phyloP scores from a whole-genome alignment of 1,140 invertebrate genomes.

The Platyscapa corneri region DNA sequence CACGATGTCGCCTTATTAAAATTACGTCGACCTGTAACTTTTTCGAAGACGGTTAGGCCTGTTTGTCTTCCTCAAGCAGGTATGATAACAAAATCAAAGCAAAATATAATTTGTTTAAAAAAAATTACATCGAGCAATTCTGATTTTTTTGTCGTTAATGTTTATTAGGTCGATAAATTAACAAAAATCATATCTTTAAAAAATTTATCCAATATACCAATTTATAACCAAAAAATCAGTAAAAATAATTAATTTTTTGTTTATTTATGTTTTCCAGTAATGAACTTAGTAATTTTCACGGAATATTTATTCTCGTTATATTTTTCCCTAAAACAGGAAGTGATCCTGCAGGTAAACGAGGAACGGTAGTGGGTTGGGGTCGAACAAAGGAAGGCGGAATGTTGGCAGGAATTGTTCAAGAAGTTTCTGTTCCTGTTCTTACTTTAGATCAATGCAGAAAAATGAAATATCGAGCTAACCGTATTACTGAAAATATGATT shows the following conservation, averaged over 20 bases:
- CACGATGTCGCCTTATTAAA: constrained; percentile 89
- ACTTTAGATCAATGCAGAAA: constrained; percentile 84
- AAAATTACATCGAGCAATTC: no score
- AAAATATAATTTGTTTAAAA: neutral
- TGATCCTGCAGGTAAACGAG: constrained; percentile 84
- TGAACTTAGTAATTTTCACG: no score
- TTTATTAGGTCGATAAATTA: no score
- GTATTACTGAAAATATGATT: constrained; percentile 88
- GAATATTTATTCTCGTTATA: neutral
- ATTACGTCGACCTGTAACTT: constrained; percentile 83
- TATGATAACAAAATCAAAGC: neutral
- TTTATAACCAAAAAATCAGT: no score
- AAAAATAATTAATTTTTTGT: no score
- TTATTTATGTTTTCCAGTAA: no score
- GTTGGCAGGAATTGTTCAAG: constrained; percentile 85
- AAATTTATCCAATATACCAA: no score
- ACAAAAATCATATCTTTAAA: no score
- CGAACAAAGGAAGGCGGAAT: constrained; percentile 86
- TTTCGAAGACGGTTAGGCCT: constrained; percentile 86
- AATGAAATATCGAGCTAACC: constrained; percentile 86
- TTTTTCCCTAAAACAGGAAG: constrained; percentile 67
- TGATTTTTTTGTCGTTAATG: no score
- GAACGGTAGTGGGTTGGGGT: constrained; percentile 89
- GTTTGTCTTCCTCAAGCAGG: constrained; percentile 83
- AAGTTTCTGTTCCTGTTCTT: constrained; percentile 89